These are phyloP conservation scores for Gavia stellata DNA, from an alignment of 2,113 vertebrate genomes.

Conservation along the genomic window DNA sequence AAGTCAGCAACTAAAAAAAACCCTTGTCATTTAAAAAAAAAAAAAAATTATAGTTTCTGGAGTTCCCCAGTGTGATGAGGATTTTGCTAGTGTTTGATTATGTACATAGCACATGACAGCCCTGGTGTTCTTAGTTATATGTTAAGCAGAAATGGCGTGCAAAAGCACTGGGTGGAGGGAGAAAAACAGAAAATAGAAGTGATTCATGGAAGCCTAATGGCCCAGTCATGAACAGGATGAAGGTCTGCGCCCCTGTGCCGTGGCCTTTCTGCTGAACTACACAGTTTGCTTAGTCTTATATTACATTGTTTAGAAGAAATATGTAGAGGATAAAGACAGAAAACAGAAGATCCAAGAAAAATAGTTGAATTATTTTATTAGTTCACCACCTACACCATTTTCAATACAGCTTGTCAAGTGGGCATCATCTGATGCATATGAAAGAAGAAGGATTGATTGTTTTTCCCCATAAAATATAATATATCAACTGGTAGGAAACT, in stretches of 20 bases:
- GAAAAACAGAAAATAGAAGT: neutral
- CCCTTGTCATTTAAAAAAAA: neutral
- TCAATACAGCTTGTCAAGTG: neutral
- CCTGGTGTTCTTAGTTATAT: neutral
- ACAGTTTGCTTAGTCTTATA: neutral
- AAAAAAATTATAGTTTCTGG: accelerated
- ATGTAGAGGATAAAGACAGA: neutral
- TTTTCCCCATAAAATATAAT: neutral
- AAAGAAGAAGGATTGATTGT: neutral
- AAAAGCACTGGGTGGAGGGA: neutral
- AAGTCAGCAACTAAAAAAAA: neutral
- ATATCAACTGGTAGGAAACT: neutral
- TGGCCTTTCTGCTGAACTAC: neutral
- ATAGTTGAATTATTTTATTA: neutral
- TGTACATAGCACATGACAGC: neutral
- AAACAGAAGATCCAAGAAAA: neutral
- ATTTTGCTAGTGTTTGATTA: neutral
- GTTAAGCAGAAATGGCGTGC: neutral
- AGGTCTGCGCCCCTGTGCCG: neutral
- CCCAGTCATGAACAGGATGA: neutral
- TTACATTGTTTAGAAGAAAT: neutral
- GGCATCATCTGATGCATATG: neutral
- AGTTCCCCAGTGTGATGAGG: neutral
- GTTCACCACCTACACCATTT: neutral
- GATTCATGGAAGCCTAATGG: neutral